Conservation (phyloP, 1,140 invertebrate genomes). For the Drosophila varians region DNA sequence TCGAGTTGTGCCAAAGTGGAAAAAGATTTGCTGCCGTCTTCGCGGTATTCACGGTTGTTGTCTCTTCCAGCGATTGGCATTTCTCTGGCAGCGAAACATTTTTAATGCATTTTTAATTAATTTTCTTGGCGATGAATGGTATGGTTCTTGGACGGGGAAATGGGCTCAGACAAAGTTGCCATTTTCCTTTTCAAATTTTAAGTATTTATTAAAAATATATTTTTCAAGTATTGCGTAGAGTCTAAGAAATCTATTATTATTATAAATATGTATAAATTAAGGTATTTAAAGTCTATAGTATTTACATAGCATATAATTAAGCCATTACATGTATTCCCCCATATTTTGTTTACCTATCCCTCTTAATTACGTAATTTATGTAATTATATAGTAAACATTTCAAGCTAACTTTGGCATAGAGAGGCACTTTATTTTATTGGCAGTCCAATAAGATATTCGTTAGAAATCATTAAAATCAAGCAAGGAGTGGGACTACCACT, state of each 20-base stretch:
- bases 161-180: conserved; percentile 30
- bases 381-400: not conserved
- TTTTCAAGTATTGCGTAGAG: too few relatives aligned
- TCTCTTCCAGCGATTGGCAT: conserved; percentile 39
- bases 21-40: conserved; percentile 65
- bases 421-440: not conserved
- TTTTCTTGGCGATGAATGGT: conserved; percentile 48
- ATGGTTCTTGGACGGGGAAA: not conserved
- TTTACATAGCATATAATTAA: too few relatives aligned
- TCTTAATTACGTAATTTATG: not conserved
- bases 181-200: conserved; percentile 10
- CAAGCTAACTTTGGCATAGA: not conserved
- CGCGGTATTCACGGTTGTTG: conserved; percentile 52
- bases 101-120: conserved; percentile 79
- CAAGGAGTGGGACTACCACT: not conserved
- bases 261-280: too few relatives aligned
- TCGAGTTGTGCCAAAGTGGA: conserved; percentile 70
- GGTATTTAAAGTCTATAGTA: too few relatives aligned
- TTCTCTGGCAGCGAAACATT: conserved; percentile 41
- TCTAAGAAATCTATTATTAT: too few relatives aligned
- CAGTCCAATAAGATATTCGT: conserved; percentile 4
- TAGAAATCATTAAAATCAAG: conserved; percentile 14
- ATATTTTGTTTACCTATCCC: not conserved
- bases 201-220: too few relatives aligned
- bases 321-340: not conserved